These are phyloP conservation scores for Paracanthobrama guichenoti DNA, from an alignment of 2,113 vertebrate species.

Conservation along the genomic window DNA sequence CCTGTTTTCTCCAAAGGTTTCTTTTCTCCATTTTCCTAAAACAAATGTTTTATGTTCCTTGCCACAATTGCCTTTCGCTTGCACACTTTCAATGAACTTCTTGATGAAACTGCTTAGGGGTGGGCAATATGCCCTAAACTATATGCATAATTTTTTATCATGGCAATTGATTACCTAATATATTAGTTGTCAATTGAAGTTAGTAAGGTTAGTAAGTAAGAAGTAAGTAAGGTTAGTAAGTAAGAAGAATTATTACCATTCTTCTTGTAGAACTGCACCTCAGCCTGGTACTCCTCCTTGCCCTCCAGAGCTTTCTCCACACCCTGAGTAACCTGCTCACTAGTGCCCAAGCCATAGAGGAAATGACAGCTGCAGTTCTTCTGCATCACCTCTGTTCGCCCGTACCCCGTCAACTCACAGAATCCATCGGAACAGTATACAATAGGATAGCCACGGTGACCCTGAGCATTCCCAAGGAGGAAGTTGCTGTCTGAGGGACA, in stretches of 20 bases:
- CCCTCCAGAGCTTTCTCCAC: slow-evolving; percentile 89
- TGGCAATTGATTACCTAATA: too few relatives aligned
- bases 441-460: slow-evolving; percentile 89
- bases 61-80: too few relatives aligned
- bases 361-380: slow-evolving; percentile 95
- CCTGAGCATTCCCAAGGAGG: slow-evolving; percentile 93
- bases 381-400: slow-evolving; percentile 95
- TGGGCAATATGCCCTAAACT: too few relatives aligned
- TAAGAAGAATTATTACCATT: slow-evolving; percentile 81
- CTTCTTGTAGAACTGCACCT: slow-evolving; percentile 96
- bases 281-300: slow-evolving; percentile 87
- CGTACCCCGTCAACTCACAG: slow-evolving; percentile 92
- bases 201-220: too few relatives aligned
- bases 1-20: too few relatives aligned
- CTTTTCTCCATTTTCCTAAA: too few relatives aligned
- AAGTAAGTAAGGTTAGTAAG: too few relatives aligned
- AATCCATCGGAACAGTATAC: slow-evolving; percentile 98
- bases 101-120: too few relatives aligned
- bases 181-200: too few relatives aligned
- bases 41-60: too few relatives aligned
- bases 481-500: slow-evolving; percentile 91
- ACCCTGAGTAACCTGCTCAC: slow-evolving; percentile 82
- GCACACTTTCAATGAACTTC: too few relatives aligned
- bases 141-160: too few relatives aligned
- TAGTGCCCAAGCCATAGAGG: slow-evolving; percentile 87